phyloP scores from a whole-genome alignment of 1,140 invertebrate species.

The Stegodyphus dumicola region DNA sequence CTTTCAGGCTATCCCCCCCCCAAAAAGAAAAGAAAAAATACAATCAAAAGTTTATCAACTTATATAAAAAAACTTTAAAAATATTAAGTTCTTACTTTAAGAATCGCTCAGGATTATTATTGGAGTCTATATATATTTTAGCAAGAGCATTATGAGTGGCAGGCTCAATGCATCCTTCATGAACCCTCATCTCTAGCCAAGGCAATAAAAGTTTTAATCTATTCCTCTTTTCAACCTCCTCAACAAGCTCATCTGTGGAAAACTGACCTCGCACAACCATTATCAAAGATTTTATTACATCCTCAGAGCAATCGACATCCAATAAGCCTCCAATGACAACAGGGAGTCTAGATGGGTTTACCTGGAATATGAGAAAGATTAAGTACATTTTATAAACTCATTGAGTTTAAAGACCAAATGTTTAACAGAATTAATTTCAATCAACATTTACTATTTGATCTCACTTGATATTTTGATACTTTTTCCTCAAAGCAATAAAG shows the following conservation, averaged over 20 bases:
- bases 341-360: conserved; percentile 96
- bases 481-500: too few relatives aligned
- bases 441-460: too few relatives aligned
- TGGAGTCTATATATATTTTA: conserved; percentile 99
- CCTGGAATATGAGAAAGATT: conserved; percentile 71
- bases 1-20: too few relatives aligned
- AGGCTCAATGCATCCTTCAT: conserved; percentile 95
- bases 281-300: conserved; percentile 99
- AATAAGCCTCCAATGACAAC: conserved; percentile 97
- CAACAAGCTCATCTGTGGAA: conserved; percentile 98
- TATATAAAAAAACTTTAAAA: too few relatives aligned
- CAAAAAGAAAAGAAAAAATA: too few relatives aligned
- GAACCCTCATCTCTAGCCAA: conserved; percentile 96
- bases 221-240: conserved; percentile 76
- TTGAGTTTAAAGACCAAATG: too few relatives aligned
- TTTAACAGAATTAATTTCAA: too few relatives aligned
- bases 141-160: conserved; percentile 99
- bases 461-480: too few relatives aligned
- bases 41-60: too few relatives aligned
- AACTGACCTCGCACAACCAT: conserved; percentile 97
- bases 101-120: conserved; percentile 99
- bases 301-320: conserved; percentile 98
- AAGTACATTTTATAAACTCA: neutral
- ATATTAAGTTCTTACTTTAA: conserved; percentile 76
- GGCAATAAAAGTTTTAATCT: conserved; percentile 89